phyloP scores from a whole-genome alignment of 2,113 vertebrate species.

The Macrotis lagotis region DNA sequence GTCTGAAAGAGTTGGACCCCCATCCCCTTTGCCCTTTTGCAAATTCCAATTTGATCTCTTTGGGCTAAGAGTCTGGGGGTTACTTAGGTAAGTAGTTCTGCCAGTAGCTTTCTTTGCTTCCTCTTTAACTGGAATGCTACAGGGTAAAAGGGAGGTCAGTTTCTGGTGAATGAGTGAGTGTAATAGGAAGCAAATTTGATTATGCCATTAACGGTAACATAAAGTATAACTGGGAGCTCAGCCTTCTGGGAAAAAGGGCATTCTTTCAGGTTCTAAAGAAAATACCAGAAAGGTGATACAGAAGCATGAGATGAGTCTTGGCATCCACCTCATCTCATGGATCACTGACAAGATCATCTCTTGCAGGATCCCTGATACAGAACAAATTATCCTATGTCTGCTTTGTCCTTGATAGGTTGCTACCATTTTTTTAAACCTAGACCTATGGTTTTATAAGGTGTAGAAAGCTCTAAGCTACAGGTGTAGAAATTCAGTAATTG shows the following conservation, averaged over 20 bases:
- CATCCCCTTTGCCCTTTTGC: background rate
- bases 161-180: background rate
- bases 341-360: background rate
- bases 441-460: background rate
- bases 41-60: background rate
- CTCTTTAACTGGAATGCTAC: constrained; percentile 50
- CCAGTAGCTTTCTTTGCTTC: constrained; percentile 47
- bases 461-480: background rate
- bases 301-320: background rate
- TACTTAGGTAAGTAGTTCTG: background rate
- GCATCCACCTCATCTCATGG: background rate
- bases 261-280: constrained; percentile 30
- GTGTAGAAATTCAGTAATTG: background rate
- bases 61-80: background rate
- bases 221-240: constrained; percentile 26
- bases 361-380: background rate
- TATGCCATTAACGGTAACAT: background rate
- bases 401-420: background rate
- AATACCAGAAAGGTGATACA: background rate
- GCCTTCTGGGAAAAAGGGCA: background rate
- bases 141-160: constrained; percentile 48
- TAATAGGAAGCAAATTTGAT: constrained; percentile 30
- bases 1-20: background rate
- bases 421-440: background rate
- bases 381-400: background rate